phyloP scores from a whole-genome alignment of 2,888 invertebrate species.

The Tetropium fuscum region DNA sequence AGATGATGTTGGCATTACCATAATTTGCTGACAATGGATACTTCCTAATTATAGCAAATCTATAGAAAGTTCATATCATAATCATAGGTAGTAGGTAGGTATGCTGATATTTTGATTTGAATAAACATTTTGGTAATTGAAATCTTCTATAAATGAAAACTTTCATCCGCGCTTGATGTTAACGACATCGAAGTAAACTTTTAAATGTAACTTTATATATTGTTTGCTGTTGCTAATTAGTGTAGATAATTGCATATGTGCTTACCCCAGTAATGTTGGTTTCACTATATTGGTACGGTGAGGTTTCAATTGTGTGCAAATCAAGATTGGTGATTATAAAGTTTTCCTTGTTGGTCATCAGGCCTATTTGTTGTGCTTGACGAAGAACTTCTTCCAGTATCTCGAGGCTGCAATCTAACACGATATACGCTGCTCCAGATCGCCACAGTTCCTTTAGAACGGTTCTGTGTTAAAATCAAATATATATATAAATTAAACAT shows the following conservation, averaged over 20 bases:
- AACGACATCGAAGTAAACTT: too few species aligned
- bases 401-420: constrained; percentile 68
- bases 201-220: too few species aligned
- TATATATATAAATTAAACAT: constrained; percentile 23
- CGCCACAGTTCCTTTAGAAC: constrained; percentile 66
- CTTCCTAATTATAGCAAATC: too few species aligned
- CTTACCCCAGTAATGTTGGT: constrained; percentile 72
- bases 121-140: too few species aligned
- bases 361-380: constrained; percentile 73
- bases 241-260: constrained; percentile 10
- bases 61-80: too few species aligned
- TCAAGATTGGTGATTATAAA: constrained; percentile 72
- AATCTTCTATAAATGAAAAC: too few species aligned
- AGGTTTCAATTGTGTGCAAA: constrained; percentile 70
- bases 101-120: too few species aligned
- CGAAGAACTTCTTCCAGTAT: constrained; percentile 66
- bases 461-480: constrained; percentile 49
- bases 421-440: constrained; percentile 67
- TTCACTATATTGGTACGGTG: constrained; percentile 70
- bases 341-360: constrained; percentile 70
- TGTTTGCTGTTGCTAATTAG: too few species aligned
- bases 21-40: too few species aligned
- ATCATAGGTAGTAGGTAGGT: too few species aligned
- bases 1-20: too few species aligned
- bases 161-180: too few species aligned